Conservation (phyloP, 1,140 invertebrate genomes). For the Listronotus bonariensis region DNA sequence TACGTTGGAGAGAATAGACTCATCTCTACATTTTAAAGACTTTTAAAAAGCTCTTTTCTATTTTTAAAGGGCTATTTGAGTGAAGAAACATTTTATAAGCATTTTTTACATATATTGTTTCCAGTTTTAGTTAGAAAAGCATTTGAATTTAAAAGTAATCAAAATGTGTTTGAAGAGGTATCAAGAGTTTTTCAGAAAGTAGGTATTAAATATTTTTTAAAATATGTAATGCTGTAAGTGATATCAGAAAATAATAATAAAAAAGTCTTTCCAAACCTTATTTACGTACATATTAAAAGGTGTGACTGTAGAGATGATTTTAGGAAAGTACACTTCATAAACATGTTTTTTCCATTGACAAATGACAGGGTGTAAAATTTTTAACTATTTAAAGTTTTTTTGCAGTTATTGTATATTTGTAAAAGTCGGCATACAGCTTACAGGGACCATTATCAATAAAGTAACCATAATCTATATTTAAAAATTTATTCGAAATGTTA, state of each 20-base stretch:
- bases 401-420: too few species aligned
- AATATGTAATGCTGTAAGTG: neutral
- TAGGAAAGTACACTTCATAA: too few species aligned
- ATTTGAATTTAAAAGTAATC: conserved; percentile 29
- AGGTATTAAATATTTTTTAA: conserved; percentile 31
- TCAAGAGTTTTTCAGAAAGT: conserved; percentile 44
- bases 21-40: conserved; percentile 9
- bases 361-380: too few species aligned
- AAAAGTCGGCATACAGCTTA: too few species aligned
- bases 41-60: conserved; percentile 36
- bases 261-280: too few species aligned
- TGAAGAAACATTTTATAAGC: conserved; percentile 36
- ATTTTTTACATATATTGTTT: conserved; percentile 38
- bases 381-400: too few species aligned
- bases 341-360: too few species aligned
- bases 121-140: conserved; percentile 31
- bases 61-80: conserved; percentile 37
- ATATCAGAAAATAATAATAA: neutral
- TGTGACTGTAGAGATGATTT: too few species aligned
- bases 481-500: too few species aligned
- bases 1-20: conserved; percentile 29
- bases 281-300: too few species aligned
- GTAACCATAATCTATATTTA: too few species aligned
- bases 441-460: too few species aligned
- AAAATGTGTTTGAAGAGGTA: conserved; percentile 38